Base-by-base conservation (phyloP, 2,888 invertebrate genomes). In the Clanis bilineata region DNA sequence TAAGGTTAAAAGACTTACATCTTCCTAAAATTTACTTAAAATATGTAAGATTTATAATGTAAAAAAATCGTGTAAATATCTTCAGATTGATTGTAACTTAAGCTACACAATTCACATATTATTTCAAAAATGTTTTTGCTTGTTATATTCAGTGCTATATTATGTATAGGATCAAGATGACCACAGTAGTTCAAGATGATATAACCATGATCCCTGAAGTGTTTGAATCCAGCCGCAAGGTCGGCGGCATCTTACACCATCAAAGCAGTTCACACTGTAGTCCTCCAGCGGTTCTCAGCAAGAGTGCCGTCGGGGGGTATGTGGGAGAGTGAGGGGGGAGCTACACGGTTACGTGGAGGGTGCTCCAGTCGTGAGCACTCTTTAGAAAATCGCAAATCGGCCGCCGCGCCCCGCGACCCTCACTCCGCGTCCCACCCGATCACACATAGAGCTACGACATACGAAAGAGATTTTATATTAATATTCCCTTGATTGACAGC, bases 371-470 rank as follows among this genome's bases (percentile, higher is more conserved):
- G 69, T 63, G 76, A 87, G 88, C 77, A 84, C 88, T 82, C 89
- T 88, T 76, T 75, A 74, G 70, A 68, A 77, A 80, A 80, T 84
- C 83, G 76, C 79, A 80, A 81, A 82, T 78, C 84, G 83, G 59
- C 64, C 67, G 66, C 57, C 36, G 22, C 22, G 22, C 45, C 22
- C 57, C 39, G 18, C 25, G n/a, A 36, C 47, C 5, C 22, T n/a
- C n/a, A n/a, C n/a, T n/a, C 25, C 58, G 47, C 41, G 28, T n/a
- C n/a, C n/a, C 38, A 28, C 51, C 25, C 51, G 18, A 51, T 51
- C 47, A 7, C 38, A 39, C 58, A 18, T 39, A 6, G 25, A 51
- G 39, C 58, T 51, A 51, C 51, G 51, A 58, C n/a, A 12, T 7
- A 4, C 3, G 22, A 5, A 22, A n/a, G n/a, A n/a, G n/a, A n/a